Evolutionary conservation across 2,113 vertebrate genomes (phyloP).

Genomic region (Irena cyanogastra): DNA sequence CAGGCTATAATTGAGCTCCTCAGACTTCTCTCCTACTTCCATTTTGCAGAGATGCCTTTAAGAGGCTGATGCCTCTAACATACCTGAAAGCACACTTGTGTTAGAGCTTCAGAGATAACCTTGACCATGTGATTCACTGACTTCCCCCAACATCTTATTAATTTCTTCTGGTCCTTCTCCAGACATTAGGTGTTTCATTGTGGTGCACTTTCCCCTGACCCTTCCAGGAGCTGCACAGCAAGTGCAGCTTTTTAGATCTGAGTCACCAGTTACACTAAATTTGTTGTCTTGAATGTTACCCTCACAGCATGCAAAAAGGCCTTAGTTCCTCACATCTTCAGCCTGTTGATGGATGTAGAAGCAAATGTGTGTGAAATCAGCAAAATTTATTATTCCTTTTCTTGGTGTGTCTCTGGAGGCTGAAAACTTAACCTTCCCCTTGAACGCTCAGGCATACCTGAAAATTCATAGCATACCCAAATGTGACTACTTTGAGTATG

Average conservation of each 20-base stretch:
- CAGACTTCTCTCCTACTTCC: neutral
- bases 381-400: neutral
- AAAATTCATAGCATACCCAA: neutral
- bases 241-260: neutral
- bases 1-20: neutral
- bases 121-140: neutral
- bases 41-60: neutral
- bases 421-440: neutral
- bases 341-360: neutral
- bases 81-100: neutral
- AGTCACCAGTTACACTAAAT: neutral
- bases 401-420: neutral
- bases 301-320: neutral
- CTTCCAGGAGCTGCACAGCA: neutral
- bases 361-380: neutral
- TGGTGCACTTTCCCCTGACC: neutral
- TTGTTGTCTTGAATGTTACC: neutral
- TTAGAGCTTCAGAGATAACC: neutral
- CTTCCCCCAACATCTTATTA: neutral
- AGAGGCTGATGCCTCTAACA: neutral
- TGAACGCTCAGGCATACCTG: neutral
- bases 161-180: neutral
- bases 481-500: neutral
- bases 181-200: neutral
- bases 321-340: neutral